A percentile compares a stretch with the other conserved stretches of the same genome.
Evolutionary conservation across 2,888 invertebrate genomes (phyloP).

Genomic region (Drosophila greeni): DNA sequence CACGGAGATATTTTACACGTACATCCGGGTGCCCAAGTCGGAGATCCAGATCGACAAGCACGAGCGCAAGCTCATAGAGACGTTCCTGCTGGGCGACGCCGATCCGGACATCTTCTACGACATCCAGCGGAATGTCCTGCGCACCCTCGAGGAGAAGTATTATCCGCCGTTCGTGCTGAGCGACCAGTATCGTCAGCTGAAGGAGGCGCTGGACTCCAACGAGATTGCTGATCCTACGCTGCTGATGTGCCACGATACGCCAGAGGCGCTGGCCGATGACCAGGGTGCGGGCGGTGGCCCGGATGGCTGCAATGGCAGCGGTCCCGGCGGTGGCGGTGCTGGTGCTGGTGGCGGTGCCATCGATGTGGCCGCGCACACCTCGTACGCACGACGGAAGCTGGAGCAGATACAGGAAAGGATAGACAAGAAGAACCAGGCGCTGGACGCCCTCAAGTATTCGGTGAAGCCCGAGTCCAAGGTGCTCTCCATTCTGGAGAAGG

Average conservation of each 20-base stretch:
- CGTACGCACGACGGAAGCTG: conserved; percentile 88
- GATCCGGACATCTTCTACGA: conserved; percentile 93
- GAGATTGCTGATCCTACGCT: conserved; percentile 79
- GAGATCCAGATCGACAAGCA: conserved; percentile 90
- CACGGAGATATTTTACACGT: conserved; percentile 94
- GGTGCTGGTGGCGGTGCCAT: conserved; percentile 69
- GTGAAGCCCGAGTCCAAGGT: conserved; percentile 91
- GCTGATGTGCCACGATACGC: conserved; percentile 65
- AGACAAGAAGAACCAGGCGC: conserved; percentile 89
- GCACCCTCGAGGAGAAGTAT: conserved; percentile 90
- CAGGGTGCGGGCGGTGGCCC: conserved; percentile 48
- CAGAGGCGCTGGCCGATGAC: conserved; percentile 69
- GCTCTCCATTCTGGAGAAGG: conserved; percentile 87
- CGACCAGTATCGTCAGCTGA: conserved; percentile 86
- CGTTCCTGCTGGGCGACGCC: conserved; percentile 91
- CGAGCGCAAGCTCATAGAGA: conserved; percentile 90
- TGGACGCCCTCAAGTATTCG: conserved; percentile 89
- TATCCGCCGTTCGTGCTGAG: conserved; percentile 93
- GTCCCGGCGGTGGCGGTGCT: conserved; percentile 46
- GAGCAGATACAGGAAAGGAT: conserved; percentile 91
- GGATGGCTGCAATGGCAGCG: conserved; percentile 59
- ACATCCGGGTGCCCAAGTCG: conserved; percentile 88
- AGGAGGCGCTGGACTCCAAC: conserved; percentile 77
- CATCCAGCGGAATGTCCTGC: conserved; percentile 88
- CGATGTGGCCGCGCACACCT: conserved; percentile 90